Evolutionary conservation across 2,113 vertebrate genomes (phyloP), one percentile per base, ranked within the genome.

Genomic region (Mus spicilegus): DNA sequence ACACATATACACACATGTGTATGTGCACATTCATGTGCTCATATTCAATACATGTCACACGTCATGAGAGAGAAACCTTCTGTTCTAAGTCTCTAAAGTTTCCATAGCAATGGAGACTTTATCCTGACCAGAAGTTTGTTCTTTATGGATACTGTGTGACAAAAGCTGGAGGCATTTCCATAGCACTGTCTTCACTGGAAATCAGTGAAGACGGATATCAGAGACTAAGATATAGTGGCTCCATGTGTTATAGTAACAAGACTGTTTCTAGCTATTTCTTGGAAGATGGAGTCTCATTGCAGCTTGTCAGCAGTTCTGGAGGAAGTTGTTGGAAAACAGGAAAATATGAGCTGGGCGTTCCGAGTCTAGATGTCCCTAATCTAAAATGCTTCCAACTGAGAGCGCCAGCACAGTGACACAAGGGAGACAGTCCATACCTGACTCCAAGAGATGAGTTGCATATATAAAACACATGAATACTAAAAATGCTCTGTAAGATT

Each of bases 181-280:
- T 46, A 36, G 42, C 6, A 7, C 73, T 26, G 56, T 86, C 69
- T 65, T 92, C 42, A 49, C 9, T 73, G 12, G 54, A 81, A 81
- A 77, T 20, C 36, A 86, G 39, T 77, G 61, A 92, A 72, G 77
- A 63, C 16, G 75, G 42, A 85, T 51, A 19, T 9, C 65, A 26
- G 39, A 67, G 36, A 89, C 13, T 17, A 51, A 92, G 85, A 78
- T 26, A 14, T 20, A 72, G 16, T 73, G 36, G 24, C 42, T 69
- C 72, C 12, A 12, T 77, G 36, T 78, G 58, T 82, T 33, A 17
- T 28, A 93, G 39, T 39, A 58, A 65, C 36, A 75, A 58, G 87
- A 39, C 16, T 39, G 42, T 94, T 80, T 91, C 82, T 93, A n/a
- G 81, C 87, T 87, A 87, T 2, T 87, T 90, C 81, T 6, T 24